Evolutionary conservation across 2,797 vertebrate species (phyloP).

Genomic region (Cryptoblepharus egeriae): DNA sequence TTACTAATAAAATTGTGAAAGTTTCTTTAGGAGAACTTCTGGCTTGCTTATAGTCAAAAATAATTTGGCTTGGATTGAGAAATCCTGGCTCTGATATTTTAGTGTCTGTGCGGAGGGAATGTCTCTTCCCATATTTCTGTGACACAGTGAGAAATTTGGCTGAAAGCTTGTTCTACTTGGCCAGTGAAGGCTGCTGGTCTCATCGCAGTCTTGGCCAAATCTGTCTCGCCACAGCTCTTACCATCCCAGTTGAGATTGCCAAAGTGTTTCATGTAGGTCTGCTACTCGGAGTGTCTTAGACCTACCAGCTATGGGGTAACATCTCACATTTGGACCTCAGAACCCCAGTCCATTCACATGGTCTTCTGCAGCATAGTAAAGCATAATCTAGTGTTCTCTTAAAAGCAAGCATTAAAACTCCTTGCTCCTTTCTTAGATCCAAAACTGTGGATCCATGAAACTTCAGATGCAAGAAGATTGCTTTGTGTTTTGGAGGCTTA

Average conservation of each 20-base stretch:
- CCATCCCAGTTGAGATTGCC: slow-evolving; percentile 30
- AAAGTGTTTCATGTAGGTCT: background rate
- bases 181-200: slow-evolving; percentile 36
- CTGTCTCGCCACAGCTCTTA: slow-evolving; percentile 21
- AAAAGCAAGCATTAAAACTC: background rate
- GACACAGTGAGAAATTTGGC: slow-evolving; percentile 31
- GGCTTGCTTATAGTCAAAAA: background rate
- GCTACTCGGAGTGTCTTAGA: slow-evolving; percentile 24
- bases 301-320: slow-evolving; percentile 59
- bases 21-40: background rate
- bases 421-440: too few species aligned
- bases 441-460: too few species aligned
- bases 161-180: slow-evolving; percentile 65
- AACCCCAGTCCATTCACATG: background rate
- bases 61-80: background rate
- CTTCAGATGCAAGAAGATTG: too few species aligned
- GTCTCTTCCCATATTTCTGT: background rate
- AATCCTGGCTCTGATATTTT: background rate
- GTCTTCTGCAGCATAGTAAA: slow-evolving; percentile 15
- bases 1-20: background rate
- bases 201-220: slow-evolving; percentile 22
- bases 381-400: background rate
- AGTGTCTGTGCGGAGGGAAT: slow-evolving; percentile 4
- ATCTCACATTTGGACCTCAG: slow-evolving; percentile 47
- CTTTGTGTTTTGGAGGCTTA: too few species aligned